phyloP scores from a whole-genome alignment of 2,888 invertebrate species.

The Ceratothoa steindachneri region DNA sequence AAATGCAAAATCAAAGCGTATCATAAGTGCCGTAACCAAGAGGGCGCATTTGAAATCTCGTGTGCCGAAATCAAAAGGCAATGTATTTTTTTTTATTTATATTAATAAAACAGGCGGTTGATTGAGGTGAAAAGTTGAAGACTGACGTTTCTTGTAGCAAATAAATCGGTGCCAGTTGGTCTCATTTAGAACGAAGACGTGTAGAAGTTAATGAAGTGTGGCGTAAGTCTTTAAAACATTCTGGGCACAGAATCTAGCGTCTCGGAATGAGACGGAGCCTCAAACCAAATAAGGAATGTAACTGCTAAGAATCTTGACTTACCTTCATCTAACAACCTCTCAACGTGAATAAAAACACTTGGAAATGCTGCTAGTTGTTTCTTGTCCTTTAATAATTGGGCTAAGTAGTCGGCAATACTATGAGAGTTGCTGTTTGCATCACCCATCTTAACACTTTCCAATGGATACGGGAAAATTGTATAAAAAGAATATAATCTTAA shows the following conservation, averaged over 20 bases:
- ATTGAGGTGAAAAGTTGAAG: too few relatives aligned
- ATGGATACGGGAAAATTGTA: background rate
- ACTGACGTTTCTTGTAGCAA: too few relatives aligned
- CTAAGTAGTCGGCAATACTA: slow-evolving; percentile 58
- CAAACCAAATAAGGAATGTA: slow-evolving; percentile 7
- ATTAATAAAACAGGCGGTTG: too few relatives aligned
- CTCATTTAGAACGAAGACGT: too few relatives aligned
- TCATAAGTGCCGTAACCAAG: too few relatives aligned
- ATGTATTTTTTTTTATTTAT: too few relatives aligned
- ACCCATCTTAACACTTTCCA: slow-evolving; percentile 29
- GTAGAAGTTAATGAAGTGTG: too few relatives aligned
- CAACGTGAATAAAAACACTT: slow-evolving; percentile 59
- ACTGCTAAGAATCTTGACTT: slow-evolving; percentile 49
- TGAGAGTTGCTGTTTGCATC: slow-evolving; percentile 48
- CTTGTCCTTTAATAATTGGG: slow-evolving; percentile 61
- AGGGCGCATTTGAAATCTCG: too few relatives aligned
- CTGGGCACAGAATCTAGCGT: slow-evolving; percentile 3
- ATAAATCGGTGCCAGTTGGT: too few relatives aligned
- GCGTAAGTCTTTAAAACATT: background rate
- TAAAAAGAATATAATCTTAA: background rate
- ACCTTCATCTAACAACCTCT: slow-evolving; percentile 61
- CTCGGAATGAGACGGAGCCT: background rate
- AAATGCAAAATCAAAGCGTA: too few relatives aligned
- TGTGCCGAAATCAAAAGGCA: too few relatives aligned
- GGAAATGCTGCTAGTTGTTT: slow-evolving; percentile 61